Percentiles rank a stretch among this genome's conserved stretches.
These are phyloP conservation scores for Phylloscopus whistleri DNA, from an alignment of 2,113 vertebrate species.

Conservation along the genomic window DNA sequence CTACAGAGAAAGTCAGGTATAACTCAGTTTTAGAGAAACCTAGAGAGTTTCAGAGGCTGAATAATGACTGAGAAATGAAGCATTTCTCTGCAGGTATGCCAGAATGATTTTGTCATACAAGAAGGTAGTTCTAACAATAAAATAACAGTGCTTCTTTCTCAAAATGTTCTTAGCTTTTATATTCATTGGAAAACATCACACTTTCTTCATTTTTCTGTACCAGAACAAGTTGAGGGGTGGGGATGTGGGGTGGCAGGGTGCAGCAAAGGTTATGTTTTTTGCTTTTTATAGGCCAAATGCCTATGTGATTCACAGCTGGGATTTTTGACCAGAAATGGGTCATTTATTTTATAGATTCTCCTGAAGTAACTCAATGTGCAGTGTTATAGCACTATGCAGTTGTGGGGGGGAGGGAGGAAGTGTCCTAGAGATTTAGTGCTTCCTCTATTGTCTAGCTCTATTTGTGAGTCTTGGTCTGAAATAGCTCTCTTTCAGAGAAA, in stretches of 20 bases:
- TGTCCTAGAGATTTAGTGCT: not conserved
- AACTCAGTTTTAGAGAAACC: not conserved
- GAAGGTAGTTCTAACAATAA: not conserved
- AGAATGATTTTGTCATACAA: not conserved
- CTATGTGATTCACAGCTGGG: not conserved
- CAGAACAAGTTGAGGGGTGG: not conserved
- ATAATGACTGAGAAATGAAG: not conserved
- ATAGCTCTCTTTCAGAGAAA: not conserved
- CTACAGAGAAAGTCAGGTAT: not conserved
- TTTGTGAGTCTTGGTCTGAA: not conserved
- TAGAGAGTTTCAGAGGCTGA: not conserved
- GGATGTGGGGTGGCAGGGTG: accelerated
- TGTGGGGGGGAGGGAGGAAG: not conserved
- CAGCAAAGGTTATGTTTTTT: not conserved
- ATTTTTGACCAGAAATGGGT: slow-evolving; percentile 31
- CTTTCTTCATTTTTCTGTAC: not conserved
- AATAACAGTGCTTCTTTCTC: not conserved
- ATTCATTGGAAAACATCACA: not conserved
- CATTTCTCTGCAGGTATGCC: not conserved
- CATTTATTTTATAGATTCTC: slow-evolving; percentile 10
- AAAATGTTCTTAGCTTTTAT: not conserved
- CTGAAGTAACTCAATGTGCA: not conserved
- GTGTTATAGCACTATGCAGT: not conserved
- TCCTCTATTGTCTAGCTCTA: not conserved
- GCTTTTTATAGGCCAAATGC: not conserved